These are phyloP conservation scores for Leucozona laternaria DNA, from an alignment of 2,888 invertebrate species.

Conservation along the genomic window DNA sequence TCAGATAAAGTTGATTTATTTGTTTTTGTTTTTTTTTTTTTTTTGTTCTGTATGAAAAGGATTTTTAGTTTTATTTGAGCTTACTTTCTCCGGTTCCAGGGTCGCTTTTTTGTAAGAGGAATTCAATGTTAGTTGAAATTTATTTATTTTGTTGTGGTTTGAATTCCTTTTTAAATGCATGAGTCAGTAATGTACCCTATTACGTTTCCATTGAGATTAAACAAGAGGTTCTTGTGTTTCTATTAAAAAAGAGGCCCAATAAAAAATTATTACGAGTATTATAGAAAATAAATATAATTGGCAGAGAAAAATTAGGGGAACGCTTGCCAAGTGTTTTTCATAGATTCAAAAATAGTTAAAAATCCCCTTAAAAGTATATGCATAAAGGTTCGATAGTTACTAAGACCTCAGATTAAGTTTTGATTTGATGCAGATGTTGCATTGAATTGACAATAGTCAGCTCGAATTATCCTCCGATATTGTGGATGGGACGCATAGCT, in stretches of 20 bases:
- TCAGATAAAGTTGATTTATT: conserved; percentile 21
- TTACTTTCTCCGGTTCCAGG: conserved; percentile 7
- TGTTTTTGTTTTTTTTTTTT: not conserved
- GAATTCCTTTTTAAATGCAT: not conserved
- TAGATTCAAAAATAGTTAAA: not conserved
- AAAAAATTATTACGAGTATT: not conserved
- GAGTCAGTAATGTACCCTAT: not conserved
- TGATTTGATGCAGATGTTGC: too few relatives aligned
- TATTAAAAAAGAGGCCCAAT: not conserved
- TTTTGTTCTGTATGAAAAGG: not conserved
- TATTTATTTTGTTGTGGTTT: too few relatives aligned
- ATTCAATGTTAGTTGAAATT: not conserved
- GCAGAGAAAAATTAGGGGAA: not conserved
- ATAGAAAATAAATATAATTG: not conserved
- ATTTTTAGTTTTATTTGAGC: conserved; percentile 31
- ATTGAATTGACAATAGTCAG: too few relatives aligned
- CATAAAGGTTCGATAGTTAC: not conserved
- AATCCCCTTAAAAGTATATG: not conserved
- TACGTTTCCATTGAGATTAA: not conserved
- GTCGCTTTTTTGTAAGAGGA: not conserved
- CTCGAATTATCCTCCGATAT: too few relatives aligned
- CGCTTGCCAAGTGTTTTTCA: not conserved
- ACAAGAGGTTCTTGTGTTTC: not conserved
- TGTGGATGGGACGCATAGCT: too few relatives aligned
- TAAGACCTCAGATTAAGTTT: not conserved